phyloP scores from a whole-genome alignment of 2,888 invertebrate species.

The Automeris io region DNA sequence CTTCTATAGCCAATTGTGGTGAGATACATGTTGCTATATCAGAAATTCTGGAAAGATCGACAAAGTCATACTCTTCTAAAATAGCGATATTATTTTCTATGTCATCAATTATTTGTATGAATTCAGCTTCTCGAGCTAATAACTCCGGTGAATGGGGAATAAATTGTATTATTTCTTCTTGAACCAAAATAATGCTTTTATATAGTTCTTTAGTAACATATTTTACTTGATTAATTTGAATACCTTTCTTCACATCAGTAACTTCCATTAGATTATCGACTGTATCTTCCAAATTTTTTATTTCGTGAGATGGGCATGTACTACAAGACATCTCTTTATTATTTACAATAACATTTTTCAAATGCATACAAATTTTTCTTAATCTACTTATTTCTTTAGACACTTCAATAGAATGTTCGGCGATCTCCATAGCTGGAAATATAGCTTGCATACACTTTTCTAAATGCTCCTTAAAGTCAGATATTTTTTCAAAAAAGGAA shows the following conservation, averaged over 20 bases:
- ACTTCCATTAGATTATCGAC: slow-evolving; percentile 41
- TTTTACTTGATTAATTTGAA: slow-evolving; percentile 46
- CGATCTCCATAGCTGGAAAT: slow-evolving; percentile 43
- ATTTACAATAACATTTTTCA: slow-evolving; percentile 38
- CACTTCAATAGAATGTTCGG: slow-evolving; percentile 48
- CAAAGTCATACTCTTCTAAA: slow-evolving; percentile 53
- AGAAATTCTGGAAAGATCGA: slow-evolving; percentile 46
- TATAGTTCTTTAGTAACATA: slow-evolving; percentile 46
- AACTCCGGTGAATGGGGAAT: slow-evolving; percentile 31
- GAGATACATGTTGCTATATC: slow-evolving; percentile 38
- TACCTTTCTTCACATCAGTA: slow-evolving; percentile 39
- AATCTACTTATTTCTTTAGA: slow-evolving; percentile 46
- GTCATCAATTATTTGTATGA: slow-evolving; percentile 50
- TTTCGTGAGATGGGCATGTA: slow-evolving; percentile 16
- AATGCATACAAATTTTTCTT: slow-evolving; percentile 41
- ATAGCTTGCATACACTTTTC: slow-evolving; percentile 43
- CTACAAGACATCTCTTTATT: slow-evolving; percentile 9
- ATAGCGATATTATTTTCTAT: slow-evolving; percentile 55
- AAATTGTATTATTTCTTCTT: slow-evolving; percentile 53
- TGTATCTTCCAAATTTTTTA: slow-evolving; percentile 31
- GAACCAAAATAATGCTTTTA: slow-evolving; percentile 37
- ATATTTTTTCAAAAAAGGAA: slow-evolving; percentile 43
- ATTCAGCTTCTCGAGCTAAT: slow-evolving; percentile 41
- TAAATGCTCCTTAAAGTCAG: slow-evolving; percentile 50
- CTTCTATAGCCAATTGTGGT: slow-evolving; percentile 37